Conservation (phyloP, 2,888 invertebrate genomes). For the Zygothrica quintamaculata region DNA sequence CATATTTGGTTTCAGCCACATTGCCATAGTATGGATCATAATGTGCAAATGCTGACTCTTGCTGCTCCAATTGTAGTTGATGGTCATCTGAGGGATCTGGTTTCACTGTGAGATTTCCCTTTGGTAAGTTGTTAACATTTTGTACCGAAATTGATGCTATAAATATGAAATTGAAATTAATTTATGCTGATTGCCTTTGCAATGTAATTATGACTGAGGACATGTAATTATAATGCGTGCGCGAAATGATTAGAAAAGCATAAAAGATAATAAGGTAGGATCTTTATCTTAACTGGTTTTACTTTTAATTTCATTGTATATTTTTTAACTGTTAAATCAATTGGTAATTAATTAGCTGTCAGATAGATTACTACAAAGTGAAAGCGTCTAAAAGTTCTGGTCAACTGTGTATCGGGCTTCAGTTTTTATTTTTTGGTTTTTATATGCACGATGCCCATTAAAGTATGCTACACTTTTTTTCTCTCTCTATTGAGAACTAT, state of each 20-base stretch:
- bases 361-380: conserved; percentile 39
- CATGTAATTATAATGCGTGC: conserved; percentile 71
- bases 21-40: conserved; percentile 83
- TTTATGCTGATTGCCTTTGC: too few relatives aligned
- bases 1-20: conserved; percentile 81
- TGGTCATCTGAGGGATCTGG: conserved; percentile 83
- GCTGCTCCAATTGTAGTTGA: conserved; percentile 42
- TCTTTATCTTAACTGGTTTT: conserved; percentile 1
- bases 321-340: conserved; percentile 10
- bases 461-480: conserved; percentile 49
- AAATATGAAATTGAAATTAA: conserved; percentile 70
- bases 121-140: conserved; percentile 84
- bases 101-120: conserved; percentile 83
- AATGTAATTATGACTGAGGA: conserved; percentile 9
- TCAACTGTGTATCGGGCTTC: conserved; percentile 19
- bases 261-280: conserved; percentile 33
- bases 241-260: conserved; percentile 67
- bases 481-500: conserved; percentile 31
- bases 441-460: conserved; percentile 32
- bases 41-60: conserved; percentile 69
- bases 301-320: conserved; percentile 1
- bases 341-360: conserved; percentile 13
- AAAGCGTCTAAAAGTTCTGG: conserved; percentile 34
- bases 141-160: conserved; percentile 89
- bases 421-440: not conserved